Percentiles rank a stretch among this genome's conserved stretches.
Conservation (phyloP, 2,113 vertebrate genomes). For the Odocoileus virginianus region DNA sequence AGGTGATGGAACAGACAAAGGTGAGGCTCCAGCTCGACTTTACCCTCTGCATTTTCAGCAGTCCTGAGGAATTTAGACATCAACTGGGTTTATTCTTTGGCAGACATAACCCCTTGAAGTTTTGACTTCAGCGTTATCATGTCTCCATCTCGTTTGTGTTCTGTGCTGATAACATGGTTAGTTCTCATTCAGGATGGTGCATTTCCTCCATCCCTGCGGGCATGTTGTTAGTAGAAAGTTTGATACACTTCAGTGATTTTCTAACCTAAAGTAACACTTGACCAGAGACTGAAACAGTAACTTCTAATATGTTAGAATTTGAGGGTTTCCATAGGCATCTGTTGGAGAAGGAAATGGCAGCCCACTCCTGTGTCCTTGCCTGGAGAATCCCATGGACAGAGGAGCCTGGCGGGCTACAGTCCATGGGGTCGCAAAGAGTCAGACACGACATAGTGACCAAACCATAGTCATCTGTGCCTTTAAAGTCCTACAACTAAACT, state of each 20-base stretch:
- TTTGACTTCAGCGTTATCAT: slow-evolving; percentile 9
- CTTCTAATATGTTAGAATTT: neutral
- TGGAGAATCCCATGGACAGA: neutral
- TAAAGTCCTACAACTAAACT: neutral
- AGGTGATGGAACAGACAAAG: neutral
- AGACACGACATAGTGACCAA: neutral
- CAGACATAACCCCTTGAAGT: neutral
- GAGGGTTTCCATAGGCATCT: neutral
- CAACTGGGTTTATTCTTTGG: neutral
- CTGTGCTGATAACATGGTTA: neutral
- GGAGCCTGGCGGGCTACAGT: neutral
- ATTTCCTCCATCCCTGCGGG: neutral
- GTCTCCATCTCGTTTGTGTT: neutral
- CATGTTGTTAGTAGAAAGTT: neutral
- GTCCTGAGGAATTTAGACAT: neutral
- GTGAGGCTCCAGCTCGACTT: neutral
- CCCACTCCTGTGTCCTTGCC: neutral
- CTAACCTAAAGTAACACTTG: neutral
- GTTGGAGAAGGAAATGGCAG: neutral
- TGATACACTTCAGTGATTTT: neutral
- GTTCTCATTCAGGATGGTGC: neutral
- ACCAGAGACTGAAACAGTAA: neutral
- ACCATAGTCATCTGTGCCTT: neutral
- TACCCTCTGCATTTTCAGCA: neutral
- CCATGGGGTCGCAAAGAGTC: neutral